A percentile compares a stretch with the other conserved stretches of the same genome.
phyloP scores from a whole-genome alignment of 64 coral and sea anemone species.

The Exaiptasia diaphana region DNA sequence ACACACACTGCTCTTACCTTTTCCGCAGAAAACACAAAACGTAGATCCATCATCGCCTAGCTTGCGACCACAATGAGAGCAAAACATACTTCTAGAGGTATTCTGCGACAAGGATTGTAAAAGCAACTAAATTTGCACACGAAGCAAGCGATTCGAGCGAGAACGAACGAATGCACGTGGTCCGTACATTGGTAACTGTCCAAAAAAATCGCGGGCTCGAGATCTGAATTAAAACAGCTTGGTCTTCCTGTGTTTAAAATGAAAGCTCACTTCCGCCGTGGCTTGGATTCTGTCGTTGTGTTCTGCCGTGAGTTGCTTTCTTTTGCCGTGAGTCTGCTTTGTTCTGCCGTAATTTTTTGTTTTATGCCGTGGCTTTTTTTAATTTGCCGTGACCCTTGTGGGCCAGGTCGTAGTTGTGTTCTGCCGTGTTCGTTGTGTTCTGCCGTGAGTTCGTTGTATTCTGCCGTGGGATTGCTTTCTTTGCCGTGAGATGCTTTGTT shows the following conservation, averaged over 20 bases:
- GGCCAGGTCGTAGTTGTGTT: neutral
- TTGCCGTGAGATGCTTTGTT: neutral
- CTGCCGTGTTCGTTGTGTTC: neutral
- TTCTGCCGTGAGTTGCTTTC: neutral
- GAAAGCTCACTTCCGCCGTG: slow-evolving; percentile 20
- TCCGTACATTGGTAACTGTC: neutral
- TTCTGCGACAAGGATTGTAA: neutral
- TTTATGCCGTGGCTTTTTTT: slow-evolving; percentile 1
- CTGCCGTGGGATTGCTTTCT: neutral
- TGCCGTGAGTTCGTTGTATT: neutral
- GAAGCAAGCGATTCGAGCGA: neutral
- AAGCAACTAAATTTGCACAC: neutral
- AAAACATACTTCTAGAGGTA: neutral
- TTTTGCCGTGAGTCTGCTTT: slow-evolving; percentile 10
- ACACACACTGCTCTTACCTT: slow-evolving; percentile 16
- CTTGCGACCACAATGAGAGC: slow-evolving; percentile 10
- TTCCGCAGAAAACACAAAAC: slow-evolving; percentile 10
- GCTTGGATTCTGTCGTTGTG: neutral
- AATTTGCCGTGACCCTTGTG: neutral
- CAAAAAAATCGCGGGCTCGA: neutral
- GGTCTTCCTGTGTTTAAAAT: neutral
- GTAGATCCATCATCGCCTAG: neutral
- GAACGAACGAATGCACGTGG: neutral
- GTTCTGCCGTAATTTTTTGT: slow-evolving; percentile 4
- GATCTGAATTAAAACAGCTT: neutral